These are phyloP conservation scores for Meda fulgida DNA, from an alignment of 2,797 vertebrate genomes.

Conservation along the genomic window DNA sequence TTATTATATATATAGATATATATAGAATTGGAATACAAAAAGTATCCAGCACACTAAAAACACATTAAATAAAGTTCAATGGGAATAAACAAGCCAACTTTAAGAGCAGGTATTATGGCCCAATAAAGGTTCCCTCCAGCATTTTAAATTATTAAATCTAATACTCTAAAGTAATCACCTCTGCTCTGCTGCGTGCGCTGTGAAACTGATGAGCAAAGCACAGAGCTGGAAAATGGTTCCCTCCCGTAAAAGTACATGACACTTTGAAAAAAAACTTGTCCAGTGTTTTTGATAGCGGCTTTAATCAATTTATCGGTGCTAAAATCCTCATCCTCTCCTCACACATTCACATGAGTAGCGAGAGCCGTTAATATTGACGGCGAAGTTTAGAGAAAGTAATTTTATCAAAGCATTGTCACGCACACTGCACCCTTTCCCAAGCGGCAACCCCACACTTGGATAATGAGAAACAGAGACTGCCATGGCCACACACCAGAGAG, in stretches of 20 bases:
- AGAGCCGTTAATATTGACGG: slow-evolving; percentile 17
- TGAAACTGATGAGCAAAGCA: slow-evolving; percentile 49
- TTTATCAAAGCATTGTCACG: slow-evolving; percentile 58
- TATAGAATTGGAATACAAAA: no score
- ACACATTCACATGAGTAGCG: slow-evolving; percentile 5
- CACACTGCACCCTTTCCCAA: slow-evolving; percentile 65
- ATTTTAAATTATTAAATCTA: slow-evolving; percentile 45
- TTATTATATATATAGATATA: background rate
- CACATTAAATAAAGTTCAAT: slow-evolving; percentile 35
- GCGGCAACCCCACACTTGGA: slow-evolving; percentile 68
- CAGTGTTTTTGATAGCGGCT: slow-evolving; percentile 32
- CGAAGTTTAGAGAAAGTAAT: slow-evolving; percentile 38
- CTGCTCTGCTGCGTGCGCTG: background rate
- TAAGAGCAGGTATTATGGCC: background rate
- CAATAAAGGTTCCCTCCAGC: slow-evolving; percentile 41
- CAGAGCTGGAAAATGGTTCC: slow-evolving; percentile 13
- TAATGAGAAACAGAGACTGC: slow-evolving; percentile 72
- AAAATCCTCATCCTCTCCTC: slow-evolving; percentile 33
- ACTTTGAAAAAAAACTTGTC: slow-evolving; percentile 41
- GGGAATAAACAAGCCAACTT: slow-evolving; percentile 45
- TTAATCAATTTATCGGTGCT: slow-evolving; percentile 37
- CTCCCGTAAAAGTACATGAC: slow-evolving; percentile 34
- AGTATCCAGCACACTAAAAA: slow-evolving; percentile 27
- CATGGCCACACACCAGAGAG: slow-evolving; percentile 68
- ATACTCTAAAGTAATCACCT: slow-evolving; percentile 47